Percentiles rank a stretch among this genome's conserved stretches.
These are phyloP conservation scores for Synergus japonicus DNA, from an alignment of 2,888 invertebrate species.

Conservation along the genomic window DNA sequence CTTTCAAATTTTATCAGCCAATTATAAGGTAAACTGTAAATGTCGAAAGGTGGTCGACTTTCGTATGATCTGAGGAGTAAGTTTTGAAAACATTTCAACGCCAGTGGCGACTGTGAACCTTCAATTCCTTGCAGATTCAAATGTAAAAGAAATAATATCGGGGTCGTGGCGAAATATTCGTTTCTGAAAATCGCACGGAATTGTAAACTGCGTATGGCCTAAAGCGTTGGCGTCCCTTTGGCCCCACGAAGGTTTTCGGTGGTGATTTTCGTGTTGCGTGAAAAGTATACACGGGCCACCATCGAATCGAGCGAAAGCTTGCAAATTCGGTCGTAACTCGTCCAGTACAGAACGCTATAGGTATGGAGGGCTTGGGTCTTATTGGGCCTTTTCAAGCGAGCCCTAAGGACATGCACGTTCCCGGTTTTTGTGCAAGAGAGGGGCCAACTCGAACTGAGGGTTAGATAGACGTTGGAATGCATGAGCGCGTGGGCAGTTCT, in stretches of 20 bases:
- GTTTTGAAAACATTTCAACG: constrained; percentile 22
- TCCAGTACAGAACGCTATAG: background rate
- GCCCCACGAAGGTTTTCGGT: constrained; percentile 13
- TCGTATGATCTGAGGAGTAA: constrained; percentile 33
- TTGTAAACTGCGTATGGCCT: constrained; percentile 32
- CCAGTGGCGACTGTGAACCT: constrained; percentile 23
- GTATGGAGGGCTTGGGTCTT: constrained; percentile 47
- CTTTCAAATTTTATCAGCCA: background rate
- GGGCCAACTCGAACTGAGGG: constrained; percentile 53
- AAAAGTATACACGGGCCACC: constrained; percentile 25
- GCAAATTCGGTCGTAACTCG: constrained; percentile 16
- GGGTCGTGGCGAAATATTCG: constrained; percentile 22
- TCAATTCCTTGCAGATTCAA: constrained; percentile 9
- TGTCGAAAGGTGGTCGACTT: constrained; percentile 3
- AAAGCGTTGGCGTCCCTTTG: constrained; percentile 24
- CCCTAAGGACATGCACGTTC: constrained; percentile 65
- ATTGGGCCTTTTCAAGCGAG: constrained; percentile 56
- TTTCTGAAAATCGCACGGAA: constrained; percentile 33
- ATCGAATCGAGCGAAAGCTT: background rate
- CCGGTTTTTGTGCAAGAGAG: constrained; percentile 54
- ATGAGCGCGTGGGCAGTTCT: constrained; percentile 68
- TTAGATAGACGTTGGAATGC: constrained; percentile 44
- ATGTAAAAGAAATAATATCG: constrained; percentile 27
- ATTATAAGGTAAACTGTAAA: background rate
- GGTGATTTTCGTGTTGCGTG: constrained; percentile 4